Percentiles rank a stretch among this genome's conserved stretches.
Conservation (phyloP, 2,888 invertebrate genomes). For the Gisinianus flammeolus region DNA sequence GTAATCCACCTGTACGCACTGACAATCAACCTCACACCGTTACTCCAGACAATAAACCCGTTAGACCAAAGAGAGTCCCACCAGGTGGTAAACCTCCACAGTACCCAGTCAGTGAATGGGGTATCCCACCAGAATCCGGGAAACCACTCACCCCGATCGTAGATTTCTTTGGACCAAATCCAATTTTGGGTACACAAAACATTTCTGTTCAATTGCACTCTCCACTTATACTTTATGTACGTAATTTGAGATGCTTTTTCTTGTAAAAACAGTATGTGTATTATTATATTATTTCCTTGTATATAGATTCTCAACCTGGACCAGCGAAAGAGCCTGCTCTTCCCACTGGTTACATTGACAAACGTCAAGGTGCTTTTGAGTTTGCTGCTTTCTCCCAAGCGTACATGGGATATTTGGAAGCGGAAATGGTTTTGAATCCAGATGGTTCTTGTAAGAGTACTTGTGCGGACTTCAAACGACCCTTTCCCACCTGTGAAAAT, state of each 20-base stretch:
- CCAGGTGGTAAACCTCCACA: not conserved
- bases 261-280: too few species aligned
- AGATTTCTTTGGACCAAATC: constrained; percentile 10
- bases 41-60: constrained; percentile 4
- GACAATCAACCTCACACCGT: constrained; percentile 23
- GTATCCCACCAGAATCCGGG: too few species aligned
- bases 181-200: constrained; percentile 24
- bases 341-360: constrained; percentile 35
- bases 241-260: too few species aligned
- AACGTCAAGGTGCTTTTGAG: constrained; percentile 11
- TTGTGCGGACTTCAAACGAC: constrained; percentile 39
- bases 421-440: constrained; percentile 40
- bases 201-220: too few species aligned
- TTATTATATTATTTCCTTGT: constrained; percentile 10
- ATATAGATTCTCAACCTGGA: constrained; percentile 33
- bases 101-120: constrained; percentile 22
- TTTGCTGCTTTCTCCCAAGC: constrained; percentile 22
- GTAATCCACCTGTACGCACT: constrained; percentile 28
- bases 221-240: not conserved
- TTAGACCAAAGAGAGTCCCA: not conserved
- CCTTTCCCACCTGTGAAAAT: constrained; percentile 32
- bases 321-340: not conserved
- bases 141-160: too few species aligned
- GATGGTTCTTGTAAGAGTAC: constrained; percentile 42
- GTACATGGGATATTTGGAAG: constrained; percentile 37